These are phyloP conservation scores for Xestoiulus laeticollis DNA, from an alignment of 2,888 invertebrate genomes.

Conservation along the genomic window DNA sequence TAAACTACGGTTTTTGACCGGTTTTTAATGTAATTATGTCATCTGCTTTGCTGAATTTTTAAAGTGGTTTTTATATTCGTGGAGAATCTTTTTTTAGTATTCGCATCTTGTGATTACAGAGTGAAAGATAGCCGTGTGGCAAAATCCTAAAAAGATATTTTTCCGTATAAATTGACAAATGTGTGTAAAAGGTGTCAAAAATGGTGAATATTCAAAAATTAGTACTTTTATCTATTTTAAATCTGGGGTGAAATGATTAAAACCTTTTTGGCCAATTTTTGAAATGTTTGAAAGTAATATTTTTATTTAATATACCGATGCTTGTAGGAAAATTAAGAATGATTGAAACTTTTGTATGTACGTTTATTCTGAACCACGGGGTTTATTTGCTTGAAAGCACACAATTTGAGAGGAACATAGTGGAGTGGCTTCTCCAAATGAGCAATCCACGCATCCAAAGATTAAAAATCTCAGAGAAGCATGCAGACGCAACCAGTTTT, in stretches of 20 bases:
- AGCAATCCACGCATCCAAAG: not conserved
- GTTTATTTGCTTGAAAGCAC: not conserved
- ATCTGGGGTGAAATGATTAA: too few relatives aligned
- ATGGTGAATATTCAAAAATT: too few relatives aligned
- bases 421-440: not conserved
- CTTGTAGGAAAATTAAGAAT: not conserved
- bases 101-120: not conserved
- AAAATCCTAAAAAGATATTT: not conserved
- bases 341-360: not conserved
- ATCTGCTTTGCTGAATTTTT: not conserved
- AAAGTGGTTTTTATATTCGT: not conserved
- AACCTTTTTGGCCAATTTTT: too few relatives aligned
- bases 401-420: not conserved
- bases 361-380: not conserved
- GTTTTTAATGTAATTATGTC: not conserved
- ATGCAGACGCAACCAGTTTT: not conserved
- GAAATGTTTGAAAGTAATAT: not conserved
- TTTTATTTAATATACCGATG: too few relatives aligned
- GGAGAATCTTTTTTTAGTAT: not conserved
- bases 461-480: not conserved
- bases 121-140: not conserved
- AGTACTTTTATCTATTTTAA: too few relatives aligned
- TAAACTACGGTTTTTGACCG: not conserved
- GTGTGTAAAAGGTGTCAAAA: not conserved
- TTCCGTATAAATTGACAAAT: not conserved